phyloP scores from a whole-genome alignment of 2,113 vertebrate genomes.

The Lophotis ruficrista region DNA sequence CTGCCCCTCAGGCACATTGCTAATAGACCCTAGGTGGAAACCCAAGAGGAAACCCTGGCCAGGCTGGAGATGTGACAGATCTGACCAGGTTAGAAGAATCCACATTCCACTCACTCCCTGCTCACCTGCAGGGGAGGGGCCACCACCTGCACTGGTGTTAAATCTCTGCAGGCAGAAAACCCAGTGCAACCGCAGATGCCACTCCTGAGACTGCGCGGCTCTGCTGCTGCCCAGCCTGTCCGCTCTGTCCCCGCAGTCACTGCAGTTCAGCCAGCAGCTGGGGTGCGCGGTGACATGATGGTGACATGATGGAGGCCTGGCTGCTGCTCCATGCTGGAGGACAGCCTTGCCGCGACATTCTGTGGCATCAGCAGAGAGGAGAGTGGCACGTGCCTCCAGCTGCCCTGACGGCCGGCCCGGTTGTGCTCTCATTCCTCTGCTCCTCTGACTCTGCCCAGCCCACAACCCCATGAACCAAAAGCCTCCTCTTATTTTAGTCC shows the following conservation, averaged over 20 bases:
- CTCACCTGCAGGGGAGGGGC: not conserved
- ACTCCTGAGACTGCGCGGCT: not conserved
- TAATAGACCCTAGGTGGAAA: not conserved
- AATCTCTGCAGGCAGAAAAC: not conserved
- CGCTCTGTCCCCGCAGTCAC: accelerated
- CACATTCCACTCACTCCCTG: not conserved
- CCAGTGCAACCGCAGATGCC: accelerated
- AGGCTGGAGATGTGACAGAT: not conserved
- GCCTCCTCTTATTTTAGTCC: not conserved
- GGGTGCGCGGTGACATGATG: accelerated
- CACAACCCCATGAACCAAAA: not conserved
- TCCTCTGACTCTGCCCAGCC: not conserved
- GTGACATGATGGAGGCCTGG: not conserved
- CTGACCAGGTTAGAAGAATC: not conserved
- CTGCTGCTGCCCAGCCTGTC: not conserved
- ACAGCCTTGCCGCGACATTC: not conserved
- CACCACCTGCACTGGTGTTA: not conserved
- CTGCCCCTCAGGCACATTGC: not conserved
- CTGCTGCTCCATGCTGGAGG: not conserved
- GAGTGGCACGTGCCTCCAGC: not conserved
- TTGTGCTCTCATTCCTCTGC: not conserved
- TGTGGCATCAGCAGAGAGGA: not conserved
- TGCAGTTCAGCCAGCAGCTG: not conserved
- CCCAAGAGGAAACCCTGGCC: not conserved
- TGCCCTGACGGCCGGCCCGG: not conserved